These are phyloP conservation scores for Argynnis bischoffii DNA, from an alignment of 2,888 invertebrate genomes.

Conservation along the genomic window DNA sequence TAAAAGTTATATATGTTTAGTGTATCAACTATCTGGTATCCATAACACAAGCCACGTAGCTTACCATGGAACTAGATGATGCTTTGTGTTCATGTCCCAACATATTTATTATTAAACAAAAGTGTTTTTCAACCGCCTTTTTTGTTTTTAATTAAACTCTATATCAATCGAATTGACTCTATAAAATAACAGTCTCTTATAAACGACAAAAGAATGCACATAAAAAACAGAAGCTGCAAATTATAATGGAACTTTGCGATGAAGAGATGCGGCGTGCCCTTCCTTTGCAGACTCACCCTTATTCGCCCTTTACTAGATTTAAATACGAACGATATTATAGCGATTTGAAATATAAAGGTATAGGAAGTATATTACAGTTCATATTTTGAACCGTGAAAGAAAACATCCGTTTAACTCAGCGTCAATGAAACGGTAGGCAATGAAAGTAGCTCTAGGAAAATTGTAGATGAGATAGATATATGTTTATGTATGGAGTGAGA, in stretches of 20 bases:
- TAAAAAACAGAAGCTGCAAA: constrained; percentile 25
- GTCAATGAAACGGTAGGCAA: constrained; percentile 72
- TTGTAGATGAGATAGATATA: constrained; percentile 52
- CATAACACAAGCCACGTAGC: no score
- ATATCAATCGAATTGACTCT: no score
- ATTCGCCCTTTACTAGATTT: not conserved
- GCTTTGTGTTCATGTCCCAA: no score
- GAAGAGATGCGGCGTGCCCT: constrained; percentile 16
- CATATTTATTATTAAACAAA: no score
- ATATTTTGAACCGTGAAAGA: constrained; percentile 40
- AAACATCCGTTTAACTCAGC: constrained; percentile 51
- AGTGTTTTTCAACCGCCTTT: no score
- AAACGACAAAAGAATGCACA: constrained; percentile 19
- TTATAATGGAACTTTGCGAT: constrained; percentile 26
- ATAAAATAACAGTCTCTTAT: not conserved
- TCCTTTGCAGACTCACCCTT: not conserved
- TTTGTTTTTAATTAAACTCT: no score
- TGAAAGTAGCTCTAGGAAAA: constrained; percentile 58
- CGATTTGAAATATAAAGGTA: constrained; percentile 22
- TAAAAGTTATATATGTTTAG: no score
- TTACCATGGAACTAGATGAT: no score
- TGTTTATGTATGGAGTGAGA: constrained; percentile 37
- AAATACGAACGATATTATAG: constrained; percentile 14
- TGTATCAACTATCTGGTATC: no score
- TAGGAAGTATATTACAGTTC: constrained; percentile 38